These are phyloP conservation scores for Cyprinodon tularosa DNA, from an alignment of 2,113 vertebrate genomes.

Conservation along the genomic window DNA sequence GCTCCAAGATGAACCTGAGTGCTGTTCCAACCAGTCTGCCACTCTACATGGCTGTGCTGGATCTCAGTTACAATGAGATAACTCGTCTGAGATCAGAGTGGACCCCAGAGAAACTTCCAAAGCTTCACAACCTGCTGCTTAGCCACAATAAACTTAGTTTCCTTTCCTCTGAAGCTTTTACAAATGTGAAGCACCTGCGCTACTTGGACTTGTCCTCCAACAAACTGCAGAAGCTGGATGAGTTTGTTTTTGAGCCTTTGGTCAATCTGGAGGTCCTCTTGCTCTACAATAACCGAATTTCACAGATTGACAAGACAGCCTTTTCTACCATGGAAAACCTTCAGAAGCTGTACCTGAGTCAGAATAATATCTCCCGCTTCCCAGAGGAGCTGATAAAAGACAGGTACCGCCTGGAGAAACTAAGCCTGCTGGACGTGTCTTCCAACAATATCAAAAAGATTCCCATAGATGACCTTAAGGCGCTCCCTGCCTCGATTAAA, in stretches of 20 bases:
- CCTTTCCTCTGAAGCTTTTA: conserved; percentile 91
- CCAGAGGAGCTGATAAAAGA: conserved; percentile 90
- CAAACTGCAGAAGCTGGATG: conserved; percentile 83
- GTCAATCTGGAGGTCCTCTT: conserved; percentile 89
- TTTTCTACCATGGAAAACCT: conserved; percentile 85
- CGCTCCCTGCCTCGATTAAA: conserved; percentile 89
- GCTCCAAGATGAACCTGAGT: conserved; percentile 88
- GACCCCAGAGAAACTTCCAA: conserved; percentile 81
- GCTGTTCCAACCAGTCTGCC: conserved; percentile 82
- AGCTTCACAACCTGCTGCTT: conserved; percentile 89
- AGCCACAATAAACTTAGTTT: conserved; percentile 91
- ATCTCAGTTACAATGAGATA: conserved; percentile 93
- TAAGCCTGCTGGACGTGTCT: conserved; percentile 90
- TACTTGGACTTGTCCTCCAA: conserved; percentile 96
- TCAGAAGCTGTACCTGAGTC: conserved; percentile 95
- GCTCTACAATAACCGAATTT: conserved; percentile 93
- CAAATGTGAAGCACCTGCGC: conserved; percentile 84
- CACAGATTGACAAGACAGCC: conserved; percentile 87
- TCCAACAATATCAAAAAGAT: conserved; percentile 88
- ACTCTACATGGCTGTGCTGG: conserved; percentile 85
- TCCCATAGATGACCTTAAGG: conserved; percentile 82
- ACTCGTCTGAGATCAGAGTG: conserved; percentile 85
- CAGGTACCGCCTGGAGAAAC: conserved; percentile 82
- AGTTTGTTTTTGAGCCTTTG: conserved; percentile 90
- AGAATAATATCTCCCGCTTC: conserved; percentile 91